phyloP scores from a whole-genome alignment of 2,113 vertebrate genomes.

The Acanthisitta chloris region DNA sequence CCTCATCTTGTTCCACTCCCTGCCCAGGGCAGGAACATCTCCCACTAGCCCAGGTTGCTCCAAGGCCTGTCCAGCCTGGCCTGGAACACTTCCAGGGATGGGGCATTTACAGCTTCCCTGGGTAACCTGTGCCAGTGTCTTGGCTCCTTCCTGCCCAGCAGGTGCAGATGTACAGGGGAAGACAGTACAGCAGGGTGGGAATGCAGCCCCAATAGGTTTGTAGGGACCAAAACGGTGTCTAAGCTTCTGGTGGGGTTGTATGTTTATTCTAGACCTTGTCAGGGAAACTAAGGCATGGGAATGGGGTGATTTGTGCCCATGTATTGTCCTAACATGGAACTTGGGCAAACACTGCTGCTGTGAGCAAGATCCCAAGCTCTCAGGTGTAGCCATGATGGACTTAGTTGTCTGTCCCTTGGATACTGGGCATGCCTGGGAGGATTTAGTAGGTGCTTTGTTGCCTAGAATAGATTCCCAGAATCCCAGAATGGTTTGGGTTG shows the following conservation, averaged over 20 bases:
- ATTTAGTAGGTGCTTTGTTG: background rate
- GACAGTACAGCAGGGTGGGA: background rate
- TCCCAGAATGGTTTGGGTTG: background rate
- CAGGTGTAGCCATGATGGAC: background rate
- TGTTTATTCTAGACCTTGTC: background rate
- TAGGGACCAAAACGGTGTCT: no score
- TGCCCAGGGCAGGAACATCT: background rate
- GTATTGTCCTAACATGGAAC: background rate
- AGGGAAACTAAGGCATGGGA: background rate
- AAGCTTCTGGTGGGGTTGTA: background rate
- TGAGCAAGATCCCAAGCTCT: background rate
- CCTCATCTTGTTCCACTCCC: rapidly evolving
- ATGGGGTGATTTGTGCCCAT: background rate
- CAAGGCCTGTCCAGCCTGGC: rapidly evolving
- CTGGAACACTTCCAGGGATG: background rate
- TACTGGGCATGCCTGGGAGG: background rate
- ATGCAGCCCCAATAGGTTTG: no score
- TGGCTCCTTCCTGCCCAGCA: background rate
- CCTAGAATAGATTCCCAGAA: no score
- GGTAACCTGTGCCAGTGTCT: no score
- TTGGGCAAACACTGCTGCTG: background rate
- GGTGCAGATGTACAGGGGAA: background rate
- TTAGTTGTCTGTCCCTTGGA: background rate
- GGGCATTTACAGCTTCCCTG: background rate
- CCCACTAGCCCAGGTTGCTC: rapidly evolving